These are phyloP conservation scores for Trichonephila inaurata DNA, from an alignment of 1,140 invertebrate genomes.

Conservation along the genomic window DNA sequence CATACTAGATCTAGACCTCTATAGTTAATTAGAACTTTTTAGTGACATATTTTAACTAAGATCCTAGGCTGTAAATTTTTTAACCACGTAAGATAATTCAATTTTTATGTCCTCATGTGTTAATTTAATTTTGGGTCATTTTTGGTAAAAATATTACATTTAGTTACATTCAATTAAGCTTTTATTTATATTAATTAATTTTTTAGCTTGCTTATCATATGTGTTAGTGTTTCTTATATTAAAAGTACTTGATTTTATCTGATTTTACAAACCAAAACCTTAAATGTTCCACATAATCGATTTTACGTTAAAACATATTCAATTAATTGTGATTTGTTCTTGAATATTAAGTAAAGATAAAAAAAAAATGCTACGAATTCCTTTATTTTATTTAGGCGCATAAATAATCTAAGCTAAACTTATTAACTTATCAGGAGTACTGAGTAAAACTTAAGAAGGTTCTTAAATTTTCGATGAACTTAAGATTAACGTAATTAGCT, in stretches of 20 bases:
- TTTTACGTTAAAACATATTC: no score
- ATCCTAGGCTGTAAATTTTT: background rate
- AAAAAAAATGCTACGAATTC: no score
- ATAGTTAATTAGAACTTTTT: slow-evolving; percentile 17
- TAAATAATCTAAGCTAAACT: no score
- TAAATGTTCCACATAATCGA: no score
- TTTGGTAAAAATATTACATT: background rate
- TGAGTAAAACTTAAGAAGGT: no score
- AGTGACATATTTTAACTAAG: background rate
- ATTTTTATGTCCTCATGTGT: background rate
- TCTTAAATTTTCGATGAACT: no score
- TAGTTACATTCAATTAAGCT: background rate
- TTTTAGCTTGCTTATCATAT: background rate
- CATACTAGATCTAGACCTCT: background rate
- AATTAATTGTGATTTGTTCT: no score
- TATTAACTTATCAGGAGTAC: no score
- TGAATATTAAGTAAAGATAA: no score
- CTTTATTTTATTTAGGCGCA: no score
- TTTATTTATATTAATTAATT: background rate
- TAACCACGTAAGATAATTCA: background rate
- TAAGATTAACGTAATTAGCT: no score
- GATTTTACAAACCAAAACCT: background rate
- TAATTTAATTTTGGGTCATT: slow-evolving; percentile 22
- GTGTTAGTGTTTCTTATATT: background rate
- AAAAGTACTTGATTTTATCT: background rate